These are phyloP conservation scores for Sarcophaga rosellei DNA, from an alignment of 2,888 invertebrate genomes.

Conservation along the genomic window DNA sequence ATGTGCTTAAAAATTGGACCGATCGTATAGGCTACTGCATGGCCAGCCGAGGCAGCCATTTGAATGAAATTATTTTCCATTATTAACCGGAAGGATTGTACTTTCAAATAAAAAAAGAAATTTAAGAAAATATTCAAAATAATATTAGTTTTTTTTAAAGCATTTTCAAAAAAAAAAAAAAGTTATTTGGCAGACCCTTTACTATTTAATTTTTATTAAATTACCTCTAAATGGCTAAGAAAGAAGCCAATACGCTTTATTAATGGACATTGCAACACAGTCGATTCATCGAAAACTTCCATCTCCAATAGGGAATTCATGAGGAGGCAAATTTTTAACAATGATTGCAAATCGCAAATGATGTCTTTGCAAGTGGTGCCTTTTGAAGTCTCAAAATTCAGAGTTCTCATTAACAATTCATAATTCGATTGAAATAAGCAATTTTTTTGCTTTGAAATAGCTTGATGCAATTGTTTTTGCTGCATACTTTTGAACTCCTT, in stretches of 20 bases:
- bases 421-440: conserved; percentile 77
- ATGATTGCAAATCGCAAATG: conserved; percentile 71
- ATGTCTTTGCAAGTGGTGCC: conserved; percentile 71
- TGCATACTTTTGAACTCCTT: conserved; percentile 55
- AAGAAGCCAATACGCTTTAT: conserved; percentile 78
- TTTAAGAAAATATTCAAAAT: no score
- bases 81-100: no score
- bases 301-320: conserved; percentile 75
- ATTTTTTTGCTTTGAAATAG: conserved; percentile 69
- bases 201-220: neutral
- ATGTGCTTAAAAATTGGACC: no score
- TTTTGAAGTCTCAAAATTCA: conserved; percentile 73
- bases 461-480: neutral
- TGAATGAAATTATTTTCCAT: no score
- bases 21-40: no score
- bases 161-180: no score
- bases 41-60: no score
- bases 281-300: conserved; percentile 72
- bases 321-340: conserved; percentile 73
- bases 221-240: conserved; percentile 77
- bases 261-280: conserved; percentile 74
- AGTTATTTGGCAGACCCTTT: no score
- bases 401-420: conserved; percentile 76
- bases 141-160: no score
- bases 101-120: no score